Conservation (phyloP, 2,888 invertebrate species). For the Trachelus stipa region DNA sequence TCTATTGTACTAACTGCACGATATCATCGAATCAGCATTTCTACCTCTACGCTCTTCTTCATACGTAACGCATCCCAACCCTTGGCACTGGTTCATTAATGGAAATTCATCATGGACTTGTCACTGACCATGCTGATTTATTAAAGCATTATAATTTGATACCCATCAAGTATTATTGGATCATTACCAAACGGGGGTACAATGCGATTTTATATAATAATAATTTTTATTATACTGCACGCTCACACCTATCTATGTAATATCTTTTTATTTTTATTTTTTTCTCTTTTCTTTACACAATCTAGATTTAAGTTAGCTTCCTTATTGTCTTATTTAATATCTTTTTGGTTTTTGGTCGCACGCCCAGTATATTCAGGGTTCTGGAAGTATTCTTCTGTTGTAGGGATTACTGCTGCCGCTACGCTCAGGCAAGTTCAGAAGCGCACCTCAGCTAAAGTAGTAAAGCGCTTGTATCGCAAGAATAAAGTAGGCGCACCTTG, state of each 20-base stretch:
- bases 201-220: neutral
- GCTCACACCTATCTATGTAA: neutral
- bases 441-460: conserved; percentile 50
- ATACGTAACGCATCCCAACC: neutral
- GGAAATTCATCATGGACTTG: neutral
- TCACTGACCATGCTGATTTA: neutral
- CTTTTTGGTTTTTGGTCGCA: neutral
- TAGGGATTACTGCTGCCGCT: conserved; percentile 65
- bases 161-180: neutral
- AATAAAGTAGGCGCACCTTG: conserved; percentile 55
- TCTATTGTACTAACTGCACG: neutral
- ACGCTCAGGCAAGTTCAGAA: conserved; percentile 65
- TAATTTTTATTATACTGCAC: neutral
- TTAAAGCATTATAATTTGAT: neutral
- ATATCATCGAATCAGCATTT: neutral
- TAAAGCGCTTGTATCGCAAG: conserved; percentile 56
- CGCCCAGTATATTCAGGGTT: conserved; percentile 52
- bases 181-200: neutral
- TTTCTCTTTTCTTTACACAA: neutral
- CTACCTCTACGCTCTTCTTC: neutral
- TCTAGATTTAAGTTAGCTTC: neutral
- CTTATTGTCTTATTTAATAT: neutral
- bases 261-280: conserved; percentile 7
- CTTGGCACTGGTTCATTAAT: neutral
- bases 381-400: conserved; percentile 65